These are phyloP conservation scores for Cheilosia vulpina DNA, from an alignment of 2,888 invertebrate species.

Conservation along the genomic window DNA sequence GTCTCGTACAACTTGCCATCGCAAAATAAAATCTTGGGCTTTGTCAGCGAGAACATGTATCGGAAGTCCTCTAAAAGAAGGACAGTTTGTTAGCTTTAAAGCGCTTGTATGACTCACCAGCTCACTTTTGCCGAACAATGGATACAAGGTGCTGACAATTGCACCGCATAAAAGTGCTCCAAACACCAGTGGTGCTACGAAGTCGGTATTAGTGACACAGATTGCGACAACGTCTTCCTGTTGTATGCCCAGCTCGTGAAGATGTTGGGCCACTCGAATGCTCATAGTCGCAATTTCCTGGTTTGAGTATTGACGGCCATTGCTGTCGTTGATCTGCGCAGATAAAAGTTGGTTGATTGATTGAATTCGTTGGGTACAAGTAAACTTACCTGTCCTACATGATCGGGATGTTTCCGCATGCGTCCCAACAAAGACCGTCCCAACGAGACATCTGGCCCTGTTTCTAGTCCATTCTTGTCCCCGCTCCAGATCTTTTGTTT, in stretches of 20 bases:
- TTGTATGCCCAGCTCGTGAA: constrained; percentile 77
- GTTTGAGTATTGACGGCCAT: constrained; percentile 80
- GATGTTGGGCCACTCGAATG: constrained; percentile 81
- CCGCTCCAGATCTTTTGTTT: constrained; percentile 44
- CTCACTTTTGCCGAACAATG: constrained; percentile 44
- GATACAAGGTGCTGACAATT: constrained; percentile 30
- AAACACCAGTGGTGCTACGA: constrained; percentile 80
- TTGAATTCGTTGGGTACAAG: not conserved
- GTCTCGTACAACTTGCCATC: constrained; percentile 78
- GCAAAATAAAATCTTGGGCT: constrained; percentile 81
- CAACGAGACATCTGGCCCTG: constrained; percentile 30
- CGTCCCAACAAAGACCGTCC: constrained; percentile 20
- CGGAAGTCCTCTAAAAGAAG: constrained; percentile 77
- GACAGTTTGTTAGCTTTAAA: not conserved
- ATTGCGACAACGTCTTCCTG: constrained; percentile 82
- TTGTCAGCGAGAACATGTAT: constrained; percentile 80
- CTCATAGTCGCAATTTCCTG: constrained; percentile 79
- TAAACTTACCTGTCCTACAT: constrained; percentile 22
- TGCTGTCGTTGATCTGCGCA: constrained; percentile 80
- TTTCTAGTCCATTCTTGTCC: not conserved
- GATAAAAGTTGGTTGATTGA: not conserved
- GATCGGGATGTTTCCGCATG: constrained; percentile 14
- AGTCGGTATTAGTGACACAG: constrained; percentile 79
- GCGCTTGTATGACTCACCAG: not conserved
- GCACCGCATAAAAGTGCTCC: constrained; percentile 67